Evolutionary conservation across 1,140 invertebrate species (phyloP).

Genomic region (Chlorops oryzae): DNA sequence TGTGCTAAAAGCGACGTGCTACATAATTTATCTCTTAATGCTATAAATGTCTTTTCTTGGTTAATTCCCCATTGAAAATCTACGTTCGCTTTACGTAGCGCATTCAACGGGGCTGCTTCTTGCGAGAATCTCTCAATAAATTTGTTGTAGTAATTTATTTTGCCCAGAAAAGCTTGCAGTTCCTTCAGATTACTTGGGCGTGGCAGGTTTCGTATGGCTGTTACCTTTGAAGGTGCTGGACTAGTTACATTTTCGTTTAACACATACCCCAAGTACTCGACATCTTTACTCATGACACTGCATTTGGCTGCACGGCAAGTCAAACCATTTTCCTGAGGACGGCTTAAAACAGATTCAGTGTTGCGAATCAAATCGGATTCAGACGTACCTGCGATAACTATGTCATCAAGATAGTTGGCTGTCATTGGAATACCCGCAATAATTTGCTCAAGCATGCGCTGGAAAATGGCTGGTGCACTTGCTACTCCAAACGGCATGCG

Average conservation of each 20-base stretch:
- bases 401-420: conserved; percentile 39
- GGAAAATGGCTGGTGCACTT: conserved; percentile 42
- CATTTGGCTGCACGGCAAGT: conserved; percentile 19
- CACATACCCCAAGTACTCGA: conserved; percentile 29
- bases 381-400: conserved; percentile 27
- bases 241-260: conserved; percentile 26
- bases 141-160: conserved; percentile 27
- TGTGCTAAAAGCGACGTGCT: conserved; percentile 29
- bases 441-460: conserved; percentile 25
- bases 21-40: neutral
- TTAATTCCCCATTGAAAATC: conserved; percentile 22
- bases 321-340: conserved; percentile 14
- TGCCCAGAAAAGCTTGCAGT: conserved; percentile 30
- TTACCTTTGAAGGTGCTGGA: conserved; percentile 15
- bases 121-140: conserved; percentile 29
- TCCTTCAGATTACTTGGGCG: conserved; percentile 30
- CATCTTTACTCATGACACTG: conserved; percentile 20
- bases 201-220: conserved; percentile 20
- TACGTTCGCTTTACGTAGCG: conserved; percentile 22
- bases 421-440: conserved; percentile 34
- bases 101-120: conserved; percentile 19
- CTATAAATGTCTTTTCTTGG: conserved; percentile 4
- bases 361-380: conserved; percentile 26
- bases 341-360: conserved; percentile 27
- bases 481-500: conserved; percentile 47